Base-by-base conservation (phyloP, 2,888 invertebrate genomes). In the Drosophila vallismaia region DNA sequence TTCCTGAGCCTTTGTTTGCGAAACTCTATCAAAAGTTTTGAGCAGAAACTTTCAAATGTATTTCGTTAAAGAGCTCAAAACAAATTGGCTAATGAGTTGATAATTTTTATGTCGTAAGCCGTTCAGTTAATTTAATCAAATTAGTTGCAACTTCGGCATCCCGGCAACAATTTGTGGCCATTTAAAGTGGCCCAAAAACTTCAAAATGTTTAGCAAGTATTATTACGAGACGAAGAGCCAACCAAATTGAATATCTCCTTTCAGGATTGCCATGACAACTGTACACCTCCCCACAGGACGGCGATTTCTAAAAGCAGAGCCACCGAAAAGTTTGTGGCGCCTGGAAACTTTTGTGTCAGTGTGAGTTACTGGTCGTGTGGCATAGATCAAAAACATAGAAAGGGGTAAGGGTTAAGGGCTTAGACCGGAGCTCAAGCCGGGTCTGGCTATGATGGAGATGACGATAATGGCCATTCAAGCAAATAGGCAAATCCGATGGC, bases 391-490 rank as follows among this genome's bases (percentile, higher is more conserved):
- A 78, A 75, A 78, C 72, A 49, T 66, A 78, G 73, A 74, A 82
- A 67, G 58, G 76, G 73, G 49, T 60, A 75, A 53, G 59, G 42
- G 57, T 53, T 54, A 48, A 55, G 53, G 56, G 71, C 52, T 57
- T 54, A 59, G 14, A 45, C 48, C 46, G 38, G 50, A 48, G 71
- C 55, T 64, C 56, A 29, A 46, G 55, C 52, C 33, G 44, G 28
- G 51, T 54, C 54, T 69, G 78, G 68, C 69, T 74, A 80, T 77
- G 72, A 76, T 80, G 70, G 45, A 49, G 64, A 71, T 70, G 64
- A 75, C 54, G 74, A 86, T 84, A 84, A 83, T 86, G 74, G 79
- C 75, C 68, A 86, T 86, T 84, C 81, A 79, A 73, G 81, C 84
- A 84, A 81, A 84, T 83, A 80, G 80, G 82, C 79, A 77, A 72